Base-by-base conservation (phyloP, 2,797 vertebrate species). In the Somateria mollissima region DNA sequence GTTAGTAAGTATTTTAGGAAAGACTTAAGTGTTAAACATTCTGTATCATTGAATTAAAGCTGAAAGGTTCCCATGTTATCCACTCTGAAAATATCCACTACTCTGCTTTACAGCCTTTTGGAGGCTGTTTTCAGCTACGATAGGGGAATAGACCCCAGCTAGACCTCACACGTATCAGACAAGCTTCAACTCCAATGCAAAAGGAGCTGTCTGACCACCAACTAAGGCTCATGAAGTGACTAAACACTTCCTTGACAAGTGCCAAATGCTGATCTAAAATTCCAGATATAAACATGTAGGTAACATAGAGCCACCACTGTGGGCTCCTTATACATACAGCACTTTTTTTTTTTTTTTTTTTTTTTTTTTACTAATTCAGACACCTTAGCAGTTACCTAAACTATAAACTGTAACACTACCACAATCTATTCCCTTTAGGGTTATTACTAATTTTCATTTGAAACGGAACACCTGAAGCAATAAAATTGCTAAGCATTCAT, bases 381-480 rank as follows among this genome's bases (percentile, higher is more conserved):
- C 36, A 27, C 2, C 1, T 49, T 58, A 73, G 18, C 43, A 66
- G 75, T 73, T 89, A 80, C 80, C 41, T 81, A 75, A 91, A 28
- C 11, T 84, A 34, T 36, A 45, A 92, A 88, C 49, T 87, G 30
- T 65, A 94, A 80, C 20, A 82, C 13, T 87, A 79, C 34, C 54
- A 62, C 81, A 72, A 17, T 70, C 76, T 71, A 49, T 79, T 53
- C 62, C 34, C 73, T 83, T 37, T 58, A 87, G 62, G 72, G 10
- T 39, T 67, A 37, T 72, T 60, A 51, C 16, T 56, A 51, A 34
- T 57, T 79, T 89, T 69, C 30, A 57, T 65, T 80, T 89, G 64
- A 93, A 94, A 95, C 76, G 27, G 22, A n/a, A 71, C 76, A 87
- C 37, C 74, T 84, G 56, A 17, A 70, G 41, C 78, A 90, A 83